phyloP scores from a whole-genome alignment of 1,140 invertebrate species.

The Orchestia grillus region DNA sequence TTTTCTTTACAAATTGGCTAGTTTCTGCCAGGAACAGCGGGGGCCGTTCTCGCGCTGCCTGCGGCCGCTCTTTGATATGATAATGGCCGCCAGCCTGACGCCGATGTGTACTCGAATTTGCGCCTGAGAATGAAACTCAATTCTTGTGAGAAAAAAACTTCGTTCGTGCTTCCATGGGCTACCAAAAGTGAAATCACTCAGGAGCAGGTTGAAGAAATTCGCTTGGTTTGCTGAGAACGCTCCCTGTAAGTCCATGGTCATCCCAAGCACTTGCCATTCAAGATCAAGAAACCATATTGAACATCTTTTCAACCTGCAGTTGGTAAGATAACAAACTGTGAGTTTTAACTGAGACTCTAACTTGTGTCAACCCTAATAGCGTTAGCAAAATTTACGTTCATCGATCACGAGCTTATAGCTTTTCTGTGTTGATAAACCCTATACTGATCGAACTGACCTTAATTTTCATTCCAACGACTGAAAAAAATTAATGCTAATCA shows the following conservation, averaged over 20 bases:
- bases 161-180: neutral
- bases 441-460: too few relatives aligned
- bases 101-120: neutral
- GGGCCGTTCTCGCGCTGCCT: constrained; percentile 6
- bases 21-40: neutral
- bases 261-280: neutral
- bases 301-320: neutral
- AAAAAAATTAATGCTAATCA: too few relatives aligned
- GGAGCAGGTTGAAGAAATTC: neutral
- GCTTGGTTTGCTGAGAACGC: neutral
- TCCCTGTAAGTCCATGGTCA: neutral
- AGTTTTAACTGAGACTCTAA: too few relatives aligned
- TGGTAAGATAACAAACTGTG: too few relatives aligned
- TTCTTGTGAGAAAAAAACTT: neutral
- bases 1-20: constrained; percentile 3
- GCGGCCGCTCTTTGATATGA: neutral
- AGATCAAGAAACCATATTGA: neutral
- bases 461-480: too few relatives aligned
- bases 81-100: neutral
- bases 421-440: too few relatives aligned
- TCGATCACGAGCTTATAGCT: too few relatives aligned
- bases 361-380: neutral
- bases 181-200: neutral
- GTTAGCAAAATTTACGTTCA: too few relatives aligned
- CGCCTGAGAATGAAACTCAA: neutral